Percentiles rank a stretch among this genome's conserved stretches.
Evolutionary conservation across 2,797 vertebrate species (phyloP).

Genomic region (Chrosomus eos): DNA sequence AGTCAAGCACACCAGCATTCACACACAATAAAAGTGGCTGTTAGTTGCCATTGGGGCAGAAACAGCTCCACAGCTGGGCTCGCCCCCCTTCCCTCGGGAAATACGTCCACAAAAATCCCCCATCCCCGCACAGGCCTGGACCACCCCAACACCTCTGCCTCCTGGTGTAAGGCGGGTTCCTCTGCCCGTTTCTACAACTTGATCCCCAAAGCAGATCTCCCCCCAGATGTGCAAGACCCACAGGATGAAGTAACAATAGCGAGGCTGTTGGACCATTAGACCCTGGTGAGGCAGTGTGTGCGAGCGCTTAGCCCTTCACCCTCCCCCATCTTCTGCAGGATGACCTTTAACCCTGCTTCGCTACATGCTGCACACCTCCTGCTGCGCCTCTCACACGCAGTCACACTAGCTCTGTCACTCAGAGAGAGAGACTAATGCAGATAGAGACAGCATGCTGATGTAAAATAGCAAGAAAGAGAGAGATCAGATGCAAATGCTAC

Average conservation of each 20-base stretch:
- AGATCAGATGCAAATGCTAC: conserved; percentile 29
- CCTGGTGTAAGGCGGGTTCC: background rate
- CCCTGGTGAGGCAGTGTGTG: conserved; percentile 45
- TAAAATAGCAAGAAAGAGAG: conserved; percentile 47
- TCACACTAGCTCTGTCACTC: conserved; percentile 58
- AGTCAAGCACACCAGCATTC: conserved; percentile 52
- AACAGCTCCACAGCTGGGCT: conserved; percentile 38
- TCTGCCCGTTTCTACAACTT: conserved; percentile 38
- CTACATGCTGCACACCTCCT: conserved; percentile 55
- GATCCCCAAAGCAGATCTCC: conserved; percentile 7
- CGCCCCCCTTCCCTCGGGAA: background rate
- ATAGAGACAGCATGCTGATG: conserved; percentile 10
- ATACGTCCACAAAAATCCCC: background rate
- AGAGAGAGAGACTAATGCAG: conserved; percentile 15
- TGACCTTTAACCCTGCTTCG: conserved; percentile 69
- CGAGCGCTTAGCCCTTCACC: conserved; percentile 58
- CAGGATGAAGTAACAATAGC: conserved; percentile 58
- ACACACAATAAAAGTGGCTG: conserved; percentile 40
- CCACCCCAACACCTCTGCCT: conserved; percentile 17
- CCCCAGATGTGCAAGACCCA: conserved; percentile 57
- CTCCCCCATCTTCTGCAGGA: conserved; percentile 62
- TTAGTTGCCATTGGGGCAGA: conserved; percentile 30
- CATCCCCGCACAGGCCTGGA: background rate
- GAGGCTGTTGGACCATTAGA: conserved; percentile 66
- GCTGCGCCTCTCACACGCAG: conserved; percentile 70